Percentiles rank a stretch among this genome's conserved stretches.
phyloP scores from a whole-genome alignment of 2,888 invertebrate genomes.

The Apotomis turbidana region DNA sequence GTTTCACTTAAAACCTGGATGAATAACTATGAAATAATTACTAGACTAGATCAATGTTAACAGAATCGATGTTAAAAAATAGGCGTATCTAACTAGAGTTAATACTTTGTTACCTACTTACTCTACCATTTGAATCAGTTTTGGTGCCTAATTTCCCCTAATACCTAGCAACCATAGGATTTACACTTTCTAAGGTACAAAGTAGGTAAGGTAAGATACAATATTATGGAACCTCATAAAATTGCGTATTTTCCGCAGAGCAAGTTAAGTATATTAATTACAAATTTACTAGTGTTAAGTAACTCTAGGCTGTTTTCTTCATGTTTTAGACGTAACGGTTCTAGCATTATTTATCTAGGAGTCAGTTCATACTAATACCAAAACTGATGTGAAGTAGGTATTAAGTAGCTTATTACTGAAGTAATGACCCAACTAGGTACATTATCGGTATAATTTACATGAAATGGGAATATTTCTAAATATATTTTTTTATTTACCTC shows the following conservation, averaged over 20 bases:
- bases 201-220: neutral
- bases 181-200: neutral
- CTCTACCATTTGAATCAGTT: slow-evolving; percentile 13
- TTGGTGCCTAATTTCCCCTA: slow-evolving; percentile 12
- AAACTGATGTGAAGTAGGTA: too few relatives aligned
- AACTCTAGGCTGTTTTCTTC: neutral
- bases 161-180: slow-evolving; percentile 20
- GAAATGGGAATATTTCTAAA: neutral
- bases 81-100: slow-evolving; percentile 23
- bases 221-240: slow-evolving; percentile 5
- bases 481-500: neutral
- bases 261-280: neutral
- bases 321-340: neutral
- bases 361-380: neutral
- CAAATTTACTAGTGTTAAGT: neutral
- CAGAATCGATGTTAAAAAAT: slow-evolving; percentile 1
- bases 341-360: neutral
- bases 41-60: neutral
- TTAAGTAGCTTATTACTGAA: too few relatives aligned
- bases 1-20: neutral
- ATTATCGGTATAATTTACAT: neutral
- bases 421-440: neutral
- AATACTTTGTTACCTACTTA: slow-evolving; percentile 23
- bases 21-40: slow-evolving; percentile 6
- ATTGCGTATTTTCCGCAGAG: neutral